These are phyloP conservation scores for Oophaga sylvatica DNA, from an alignment of 2,797 vertebrate species.

Conservation along the genomic window DNA sequence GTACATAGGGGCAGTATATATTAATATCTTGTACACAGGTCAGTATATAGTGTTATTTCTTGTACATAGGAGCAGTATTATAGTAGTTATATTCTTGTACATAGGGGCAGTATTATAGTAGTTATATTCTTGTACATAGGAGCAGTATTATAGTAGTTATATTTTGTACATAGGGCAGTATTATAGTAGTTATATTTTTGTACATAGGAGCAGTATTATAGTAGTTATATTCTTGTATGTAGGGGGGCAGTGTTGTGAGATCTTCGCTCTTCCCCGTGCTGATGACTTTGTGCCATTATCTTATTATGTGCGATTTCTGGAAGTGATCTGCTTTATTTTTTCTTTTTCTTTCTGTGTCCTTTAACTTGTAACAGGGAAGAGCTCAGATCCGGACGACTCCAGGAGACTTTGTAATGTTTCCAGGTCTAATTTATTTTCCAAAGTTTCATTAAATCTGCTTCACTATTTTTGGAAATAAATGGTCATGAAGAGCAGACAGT, in stretches of 20 bases:
- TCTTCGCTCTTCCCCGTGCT: neutral
- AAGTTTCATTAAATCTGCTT: slow-evolving; percentile 55
- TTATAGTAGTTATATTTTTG: neutral
- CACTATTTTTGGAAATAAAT: slow-evolving; percentile 60
- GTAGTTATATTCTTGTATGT: neutral
- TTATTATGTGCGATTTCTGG: neutral
- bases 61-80: neutral
- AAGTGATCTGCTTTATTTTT: neutral
- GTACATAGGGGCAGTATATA: neutral
- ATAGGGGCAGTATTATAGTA: neutral
- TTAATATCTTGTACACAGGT: no score
- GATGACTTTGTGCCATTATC: neutral
- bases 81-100: slow-evolving; percentile 2
- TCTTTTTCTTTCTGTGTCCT: neutral
- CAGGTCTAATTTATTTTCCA: slow-evolving; percentile 58
- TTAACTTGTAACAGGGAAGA: slow-evolving; percentile 39
- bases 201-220: neutral
- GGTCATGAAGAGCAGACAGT: slow-evolving; percentile 37
- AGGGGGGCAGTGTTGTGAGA: neutral
- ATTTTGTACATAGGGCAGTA: neutral
- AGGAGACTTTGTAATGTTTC: slow-evolving; percentile 39
- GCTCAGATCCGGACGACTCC: slow-evolving; percentile 27
- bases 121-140: neutral
- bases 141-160: slow-evolving; percentile 2
- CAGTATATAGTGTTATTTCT: neutral